A percentile compares a stretch with the other conserved stretches of the same genome.
phyloP scores from a whole-genome alignment of 1,140 invertebrate genomes.

The Portunus trituberculatus region DNA sequence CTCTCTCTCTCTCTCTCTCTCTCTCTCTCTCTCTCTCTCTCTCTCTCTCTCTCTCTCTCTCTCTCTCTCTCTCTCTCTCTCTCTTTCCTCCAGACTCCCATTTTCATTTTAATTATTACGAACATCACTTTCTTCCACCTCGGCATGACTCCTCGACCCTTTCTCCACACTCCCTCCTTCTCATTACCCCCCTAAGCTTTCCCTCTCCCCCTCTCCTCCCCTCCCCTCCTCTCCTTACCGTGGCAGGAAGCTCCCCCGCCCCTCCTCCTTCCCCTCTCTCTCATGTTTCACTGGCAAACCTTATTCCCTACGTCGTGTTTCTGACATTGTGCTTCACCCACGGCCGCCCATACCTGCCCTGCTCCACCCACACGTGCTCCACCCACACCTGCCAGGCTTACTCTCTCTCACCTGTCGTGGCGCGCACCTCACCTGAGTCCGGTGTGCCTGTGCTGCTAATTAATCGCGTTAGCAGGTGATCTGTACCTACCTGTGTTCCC shows the following conservation, averaged over 20 bases:
- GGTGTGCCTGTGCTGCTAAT: not conserved
- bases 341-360: too few relatives aligned
- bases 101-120: constrained; percentile 15
- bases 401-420: not conserved
- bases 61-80: not conserved
- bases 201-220: not conserved
- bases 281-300: not conserved
- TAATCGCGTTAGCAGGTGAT: not conserved
- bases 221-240: not conserved
- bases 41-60: not conserved
- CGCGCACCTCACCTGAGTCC: not conserved
- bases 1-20: not conserved
- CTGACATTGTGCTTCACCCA: not conserved
- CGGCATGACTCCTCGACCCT: not conserved
- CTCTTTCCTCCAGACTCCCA: not conserved
- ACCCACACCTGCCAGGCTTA: not conserved
- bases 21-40: not conserved
- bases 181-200: not conserved
- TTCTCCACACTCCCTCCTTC: not conserved
- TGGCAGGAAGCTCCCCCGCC: not conserved
- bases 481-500: not conserved
- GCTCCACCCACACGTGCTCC: not conserved
- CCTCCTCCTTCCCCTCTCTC: not conserved
- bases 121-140: not conserved
- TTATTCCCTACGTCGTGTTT: not conserved